Conservation (phyloP, 2,888 invertebrate species). For the Pinctada fucata region DNA sequence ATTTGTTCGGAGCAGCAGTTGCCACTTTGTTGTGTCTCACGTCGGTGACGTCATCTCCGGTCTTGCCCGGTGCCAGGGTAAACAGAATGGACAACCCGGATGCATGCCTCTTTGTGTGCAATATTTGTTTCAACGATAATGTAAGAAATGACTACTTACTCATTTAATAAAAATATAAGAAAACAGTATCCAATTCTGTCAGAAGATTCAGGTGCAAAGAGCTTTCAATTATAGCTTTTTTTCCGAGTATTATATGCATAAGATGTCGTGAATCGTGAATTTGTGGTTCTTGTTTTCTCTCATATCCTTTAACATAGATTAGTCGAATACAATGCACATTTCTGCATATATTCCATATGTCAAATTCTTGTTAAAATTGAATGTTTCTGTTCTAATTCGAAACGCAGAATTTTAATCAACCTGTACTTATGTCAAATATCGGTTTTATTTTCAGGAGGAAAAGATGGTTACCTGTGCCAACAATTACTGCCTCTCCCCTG, state of each 20-base stretch:
- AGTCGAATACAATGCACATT: background rate
- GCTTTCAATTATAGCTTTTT: too few relatives aligned
- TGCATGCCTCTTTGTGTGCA: slow-evolving; percentile 19
- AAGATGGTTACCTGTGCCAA: slow-evolving; percentile 17
- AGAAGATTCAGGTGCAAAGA: background rate
- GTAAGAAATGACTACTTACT: background rate
- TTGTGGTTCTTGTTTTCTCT: too few relatives aligned
- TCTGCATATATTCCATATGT: background rate
- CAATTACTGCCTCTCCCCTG: slow-evolving; percentile 5
- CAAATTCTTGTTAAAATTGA: too few relatives aligned
- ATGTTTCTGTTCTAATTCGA: too few relatives aligned
- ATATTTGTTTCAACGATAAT: slow-evolving; percentile 13
- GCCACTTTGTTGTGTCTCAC: background rate
- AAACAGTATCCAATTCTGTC: background rate
- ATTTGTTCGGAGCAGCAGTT: too few relatives aligned
- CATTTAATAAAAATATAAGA: too few relatives aligned
- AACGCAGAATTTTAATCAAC: too few relatives aligned
- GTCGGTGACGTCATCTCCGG: background rate
- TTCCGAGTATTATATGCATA: too few relatives aligned
- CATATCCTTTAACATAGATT: too few relatives aligned
- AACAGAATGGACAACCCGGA: slow-evolving; percentile 3
- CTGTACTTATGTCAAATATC: background rate
- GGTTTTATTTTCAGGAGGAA: slow-evolving; percentile 9
- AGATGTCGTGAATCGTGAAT: too few relatives aligned
- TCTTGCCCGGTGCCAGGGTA: slow-evolving; percentile 1